Base-by-base conservation (phyloP, 1,140 invertebrate species). In the Lethrus apterus region DNA sequence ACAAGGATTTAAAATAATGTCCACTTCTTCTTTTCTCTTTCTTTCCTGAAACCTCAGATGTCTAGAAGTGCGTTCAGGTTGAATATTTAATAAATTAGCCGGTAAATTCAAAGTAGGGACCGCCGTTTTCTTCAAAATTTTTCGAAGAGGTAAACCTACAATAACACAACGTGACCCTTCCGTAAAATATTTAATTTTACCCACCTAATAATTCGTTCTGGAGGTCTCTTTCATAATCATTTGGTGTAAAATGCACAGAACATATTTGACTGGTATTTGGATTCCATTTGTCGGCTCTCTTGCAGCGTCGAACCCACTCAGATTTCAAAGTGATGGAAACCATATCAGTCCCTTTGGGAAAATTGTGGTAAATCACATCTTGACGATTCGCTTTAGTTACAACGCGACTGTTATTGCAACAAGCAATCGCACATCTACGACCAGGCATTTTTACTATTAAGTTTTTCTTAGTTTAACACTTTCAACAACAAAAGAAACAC, bases 371-470 rank as follows among this genome's bases (percentile, higher is more conserved):
- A 42, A 42, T 21, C 11, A 48, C 18, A 9, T 42, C 23, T 19
- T 31, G 3, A 23, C 33, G 36, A 9, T 3, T 20, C 1, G 15
- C 10, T 42, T 48, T 48, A 14, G 35, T 29, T 4, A 21, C 8
- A 42, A 42, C 18, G 11, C 4, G 7, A 11, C 24, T 48, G 13
- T 48, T 48, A 48, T 48, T 48, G 23, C 46, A 48, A 4, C 23
- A 11, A 33, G 33, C 30, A 14, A 48, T 23, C 18, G 26, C 36
- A 33, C 46, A 48, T n/a, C 46, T 30, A 2, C 13, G 9, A 11
- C 46, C 46, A 9, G 46, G 46, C 46, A 48, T 48, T 10, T 14
- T 24, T 44, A n/a, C n/a, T n/a, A n/a, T n/a, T n/a, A n/a, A n/a
- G n/a, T n/a, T n/a, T n/a, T n/a, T n/a, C n/a, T n/a, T n/a, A n/a